Evolutionary conservation across 1,140 invertebrate species (phyloP).

Genomic region (Rhagoletis pomonella): DNA sequence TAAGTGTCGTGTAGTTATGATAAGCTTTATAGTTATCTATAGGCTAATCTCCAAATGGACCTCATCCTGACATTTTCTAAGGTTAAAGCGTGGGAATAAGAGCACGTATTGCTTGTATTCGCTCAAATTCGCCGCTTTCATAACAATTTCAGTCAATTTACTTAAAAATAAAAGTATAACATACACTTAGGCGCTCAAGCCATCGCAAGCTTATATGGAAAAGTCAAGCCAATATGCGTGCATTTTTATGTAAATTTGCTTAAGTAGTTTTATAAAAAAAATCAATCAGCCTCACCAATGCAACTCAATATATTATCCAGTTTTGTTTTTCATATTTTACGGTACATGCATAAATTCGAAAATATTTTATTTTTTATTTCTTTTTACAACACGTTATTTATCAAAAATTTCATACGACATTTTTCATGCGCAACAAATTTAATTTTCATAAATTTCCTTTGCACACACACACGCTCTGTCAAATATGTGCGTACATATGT

Average conservation of each 20-base stretch:
- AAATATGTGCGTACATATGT: background rate
- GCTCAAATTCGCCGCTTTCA: too few relatives aligned
- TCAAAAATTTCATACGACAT: background rate
- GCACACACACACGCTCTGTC: background rate
- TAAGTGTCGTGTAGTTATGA: too few relatives aligned
- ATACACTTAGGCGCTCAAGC: background rate
- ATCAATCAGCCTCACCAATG: background rate
- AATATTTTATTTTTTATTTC: background rate
- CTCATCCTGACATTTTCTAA: too few relatives aligned
- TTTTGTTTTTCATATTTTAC: too few relatives aligned
- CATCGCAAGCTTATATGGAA: background rate
- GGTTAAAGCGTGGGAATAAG: too few relatives aligned
- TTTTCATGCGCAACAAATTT: conserved; percentile 35
- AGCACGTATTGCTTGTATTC: too few relatives aligned
- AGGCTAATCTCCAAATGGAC: too few relatives aligned
- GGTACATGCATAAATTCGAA: too few relatives aligned
- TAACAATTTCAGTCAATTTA: too few relatives aligned
- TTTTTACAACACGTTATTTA: background rate
- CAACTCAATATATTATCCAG: background rate
- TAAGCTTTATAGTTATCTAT: too few relatives aligned
- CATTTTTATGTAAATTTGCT: background rate
- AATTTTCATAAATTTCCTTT: conserved; percentile 15
- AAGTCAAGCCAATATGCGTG: background rate
- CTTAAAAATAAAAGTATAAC: background rate
- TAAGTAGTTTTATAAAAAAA: too few relatives aligned